Evolutionary conservation across 2,888 invertebrate genomes (phyloP).

Genomic region (Chalcosyrphus nemorum): DNA sequence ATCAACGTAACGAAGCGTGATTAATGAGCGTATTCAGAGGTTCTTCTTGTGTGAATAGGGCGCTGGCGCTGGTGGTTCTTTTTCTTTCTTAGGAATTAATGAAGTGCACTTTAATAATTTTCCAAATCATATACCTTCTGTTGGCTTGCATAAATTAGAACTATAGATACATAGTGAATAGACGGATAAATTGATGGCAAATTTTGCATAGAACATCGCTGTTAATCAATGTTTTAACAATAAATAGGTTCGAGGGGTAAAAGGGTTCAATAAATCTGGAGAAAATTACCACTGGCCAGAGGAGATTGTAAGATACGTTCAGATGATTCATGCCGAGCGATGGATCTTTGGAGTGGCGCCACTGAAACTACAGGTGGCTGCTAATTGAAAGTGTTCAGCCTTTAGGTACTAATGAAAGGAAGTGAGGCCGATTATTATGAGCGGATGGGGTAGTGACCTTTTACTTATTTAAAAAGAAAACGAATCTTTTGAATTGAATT

Average conservation of each 20-base stretch:
- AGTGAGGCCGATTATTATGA: constrained; percentile 10
- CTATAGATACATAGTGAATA: neutral
- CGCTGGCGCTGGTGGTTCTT: neutral
- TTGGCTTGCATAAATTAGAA: constrained; percentile 34
- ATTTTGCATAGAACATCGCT: neutral
- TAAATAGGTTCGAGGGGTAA: neutral
- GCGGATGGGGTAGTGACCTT: neutral
- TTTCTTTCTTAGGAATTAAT: constrained; percentile 15
- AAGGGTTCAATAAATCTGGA: constrained; percentile 11
- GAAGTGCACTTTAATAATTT: constrained; percentile 54
- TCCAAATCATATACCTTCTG: constrained; percentile 50
- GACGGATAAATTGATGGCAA: constrained; percentile 12
- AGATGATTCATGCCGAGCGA: neutral
- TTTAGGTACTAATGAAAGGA: constrained; percentile 31
- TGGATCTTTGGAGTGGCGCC: constrained; percentile 40
- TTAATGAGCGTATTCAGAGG: constrained; percentile 51
- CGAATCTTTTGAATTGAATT: no score
- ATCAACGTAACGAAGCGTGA: constrained; percentile 62
- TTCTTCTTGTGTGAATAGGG: neutral
- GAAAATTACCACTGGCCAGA: neutral
- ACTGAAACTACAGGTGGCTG: constrained; percentile 31
- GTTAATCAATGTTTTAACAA: constrained; percentile 24
- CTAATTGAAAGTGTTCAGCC: constrained; percentile 35
- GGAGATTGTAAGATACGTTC: neutral
- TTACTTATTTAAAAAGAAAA: no score